Base-by-base conservation (phyloP, 2,113 vertebrate species). In the Oncorhynchus gorbuscha region DNA sequence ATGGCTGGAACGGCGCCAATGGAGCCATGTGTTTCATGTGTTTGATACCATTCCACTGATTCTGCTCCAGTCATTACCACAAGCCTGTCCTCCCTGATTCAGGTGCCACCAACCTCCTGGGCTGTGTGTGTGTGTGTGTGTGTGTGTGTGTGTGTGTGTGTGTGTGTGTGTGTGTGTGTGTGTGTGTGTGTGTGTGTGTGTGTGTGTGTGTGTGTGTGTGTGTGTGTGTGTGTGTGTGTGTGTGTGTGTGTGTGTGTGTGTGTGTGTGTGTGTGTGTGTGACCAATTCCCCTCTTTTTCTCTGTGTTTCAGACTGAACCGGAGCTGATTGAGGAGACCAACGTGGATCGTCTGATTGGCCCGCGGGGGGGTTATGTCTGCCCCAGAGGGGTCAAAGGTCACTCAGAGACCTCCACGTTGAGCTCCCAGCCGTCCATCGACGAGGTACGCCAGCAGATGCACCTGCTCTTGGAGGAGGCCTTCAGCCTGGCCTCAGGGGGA, bases 361-460 rank as follows among this genome's bases (percentile, higher is more conserved):
- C 93, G 1, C 93, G 93, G 59, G 59, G 93, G 75, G 94, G 92
- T n/a, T 96, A 94, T 35, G 61, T 90, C 88, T 92, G 95, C 1
- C 92, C 95, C 1, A 96, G n/a, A n/a, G 59, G 95, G 80, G 91
- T 93, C 82, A 99, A 99, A 88, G 97, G 96, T 85, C 97, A 99
- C 89, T 99, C 98, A 0, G 97, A 98, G 93, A 97, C 98, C 0
- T 99, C 98, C 69, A 99, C 97, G 0, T 91, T 99, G 89, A 99
- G 98, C 93, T 99, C 98, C 12, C 98, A 99, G 93, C 98, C 98
- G 0, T 99, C 98, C 78, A 99, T 99, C 73, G 97, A 99, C 9
- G 97, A 99, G 88, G 98, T 99, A 78, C 92, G 98, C 20, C 97
- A 99, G 81, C 98, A 99, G 93, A 99, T 99, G 98, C 98, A 99